phyloP scores from a whole-genome alignment of 1,140 invertebrate species.

The Drosophila triauraria region DNA sequence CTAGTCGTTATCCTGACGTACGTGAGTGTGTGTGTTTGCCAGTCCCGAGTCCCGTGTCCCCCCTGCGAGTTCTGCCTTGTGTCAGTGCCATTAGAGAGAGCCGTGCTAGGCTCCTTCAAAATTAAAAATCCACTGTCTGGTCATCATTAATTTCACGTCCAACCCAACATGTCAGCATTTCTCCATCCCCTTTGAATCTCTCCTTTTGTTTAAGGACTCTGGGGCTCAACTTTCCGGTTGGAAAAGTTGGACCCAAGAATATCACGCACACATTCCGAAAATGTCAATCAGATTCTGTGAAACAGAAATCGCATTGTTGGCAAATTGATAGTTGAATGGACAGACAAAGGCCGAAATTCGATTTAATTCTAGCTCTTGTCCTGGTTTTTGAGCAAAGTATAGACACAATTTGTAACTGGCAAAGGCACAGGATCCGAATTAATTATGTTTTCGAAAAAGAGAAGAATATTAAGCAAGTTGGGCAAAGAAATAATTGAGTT shows the following conservation, averaged over 20 bases:
- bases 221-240: slow-evolving; percentile 1
- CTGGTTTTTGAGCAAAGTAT: no score
- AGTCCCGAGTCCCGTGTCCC: not conserved
- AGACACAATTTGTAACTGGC: not conserved
- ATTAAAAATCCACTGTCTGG: slow-evolving; percentile 69
- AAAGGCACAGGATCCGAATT: not conserved
- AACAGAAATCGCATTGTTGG: slow-evolving; percentile 33
- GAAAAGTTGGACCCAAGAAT: slow-evolving; percentile 21
- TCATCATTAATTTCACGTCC: slow-evolving; percentile 67
- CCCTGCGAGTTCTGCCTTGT: slow-evolving; percentile 21
- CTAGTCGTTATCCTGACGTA: slow-evolving; percentile 46
- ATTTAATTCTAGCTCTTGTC: not conserved
- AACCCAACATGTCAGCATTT: slow-evolving; percentile 21
- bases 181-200: not conserved
- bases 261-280: slow-evolving; percentile 23
- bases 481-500: no score
- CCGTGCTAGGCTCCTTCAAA: slow-evolving; percentile 29
- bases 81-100: slow-evolving; percentile 37
- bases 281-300: slow-evolving; percentile 34
- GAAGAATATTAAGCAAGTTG: no score
- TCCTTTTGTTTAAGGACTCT: slow-evolving; percentile 4
- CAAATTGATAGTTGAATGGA: slow-evolving; percentile 21
- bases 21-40: slow-evolving; percentile 8
- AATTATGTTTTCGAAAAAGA: not conserved
- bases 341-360: not conserved